Conservation (phyloP, 2,797 vertebrate genomes). For the Nannoperca australis region DNA sequence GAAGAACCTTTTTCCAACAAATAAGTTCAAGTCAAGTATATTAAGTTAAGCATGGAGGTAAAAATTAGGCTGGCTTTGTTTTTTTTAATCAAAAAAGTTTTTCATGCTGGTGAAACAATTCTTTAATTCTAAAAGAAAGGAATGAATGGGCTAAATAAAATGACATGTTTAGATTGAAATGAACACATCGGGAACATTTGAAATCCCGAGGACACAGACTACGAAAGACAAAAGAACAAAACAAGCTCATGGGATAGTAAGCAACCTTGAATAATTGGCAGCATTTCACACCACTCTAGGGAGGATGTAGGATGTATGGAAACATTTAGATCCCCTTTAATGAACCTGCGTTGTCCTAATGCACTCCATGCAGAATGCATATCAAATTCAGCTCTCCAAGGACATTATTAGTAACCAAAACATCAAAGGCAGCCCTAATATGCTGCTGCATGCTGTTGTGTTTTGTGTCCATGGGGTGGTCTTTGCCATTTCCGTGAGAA, state of each 20-base stretch:
- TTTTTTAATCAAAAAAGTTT: neutral
- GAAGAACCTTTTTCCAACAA: neutral
- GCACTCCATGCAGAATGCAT: conserved; percentile 79
- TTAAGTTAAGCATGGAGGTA: neutral
- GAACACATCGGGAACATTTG: conserved; percentile 9
- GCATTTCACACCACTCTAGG: conserved; percentile 65
- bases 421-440: conserved; percentile 83
- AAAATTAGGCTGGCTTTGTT: neutral
- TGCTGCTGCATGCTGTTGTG: conserved; percentile 78
- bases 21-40: neutral
- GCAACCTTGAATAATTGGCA: conserved; percentile 61
- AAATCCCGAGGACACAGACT: conserved; percentile 2
- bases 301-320: conserved; percentile 77
- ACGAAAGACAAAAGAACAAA: conserved; percentile 31
- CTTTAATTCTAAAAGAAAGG: neutral
- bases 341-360: conserved; percentile 79
- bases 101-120: neutral
- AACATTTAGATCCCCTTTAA: conserved; percentile 82
- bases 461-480: conserved; percentile 83
- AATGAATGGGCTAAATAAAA: neutral
- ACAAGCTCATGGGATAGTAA: conserved; percentile 24
- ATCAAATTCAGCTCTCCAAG: conserved; percentile 81
- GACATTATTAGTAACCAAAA: conserved; percentile 77
- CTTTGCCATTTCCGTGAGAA: conserved; percentile 73
- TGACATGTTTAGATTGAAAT: neutral